Evolutionary conservation across 2,797 vertebrate species (phyloP), one percentile per base, ranked within the genome.

Genomic region (Megalops cyprinoides): DNA sequence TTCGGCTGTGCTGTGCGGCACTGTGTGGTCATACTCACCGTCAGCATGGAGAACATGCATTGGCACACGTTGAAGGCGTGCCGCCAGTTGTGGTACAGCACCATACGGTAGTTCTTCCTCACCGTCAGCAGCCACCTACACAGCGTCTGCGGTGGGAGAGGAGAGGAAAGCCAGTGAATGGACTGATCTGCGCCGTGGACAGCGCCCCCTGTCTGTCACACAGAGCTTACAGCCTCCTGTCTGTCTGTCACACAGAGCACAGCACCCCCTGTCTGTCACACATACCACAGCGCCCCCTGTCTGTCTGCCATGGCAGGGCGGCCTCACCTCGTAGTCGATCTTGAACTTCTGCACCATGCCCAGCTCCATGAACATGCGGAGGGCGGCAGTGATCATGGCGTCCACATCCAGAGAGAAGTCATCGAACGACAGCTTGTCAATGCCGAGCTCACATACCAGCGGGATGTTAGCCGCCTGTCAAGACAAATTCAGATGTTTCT

Each of bases 271-370:
- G n/a, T n/a, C n/a, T n/a, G n/a, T n/a, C n/a, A n/a, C n/a, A n/a
- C n/a, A n/a, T n/a, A n/a, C n/a, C n/a, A n/a, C n/a, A n/a, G n/a
- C n/a, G n/a, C n/a, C n/a, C 10, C 10, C 44, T 5, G 44, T 10
- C 4, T 46, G 1, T 10, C 51, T 53, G 15, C 10, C 25, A 8
- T 12, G 12, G 60, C 7, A 37, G 46, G 34, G 46, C 39, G 81
- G 86, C 86, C 91, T 95, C 91, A 99, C 98, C 97, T 99, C 98
- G 0, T 99, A 99, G 92, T 99, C 97, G 15, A 99, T 99, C 95
- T 96, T 99, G 92, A 99, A 99, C 91, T 98, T 99, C 94, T 99
- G 97, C 87, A 99, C 95, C 95, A 99, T 98, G 86, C 98, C 97
- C 88, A 99, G 90, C 90, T 99, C 98, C 96, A 98, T 98, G 89